These are phyloP conservation scores for Ptychodera flava DNA, from an alignment of 35 echinoderm and acorn worm genomes.

Conservation along the genomic window DNA sequence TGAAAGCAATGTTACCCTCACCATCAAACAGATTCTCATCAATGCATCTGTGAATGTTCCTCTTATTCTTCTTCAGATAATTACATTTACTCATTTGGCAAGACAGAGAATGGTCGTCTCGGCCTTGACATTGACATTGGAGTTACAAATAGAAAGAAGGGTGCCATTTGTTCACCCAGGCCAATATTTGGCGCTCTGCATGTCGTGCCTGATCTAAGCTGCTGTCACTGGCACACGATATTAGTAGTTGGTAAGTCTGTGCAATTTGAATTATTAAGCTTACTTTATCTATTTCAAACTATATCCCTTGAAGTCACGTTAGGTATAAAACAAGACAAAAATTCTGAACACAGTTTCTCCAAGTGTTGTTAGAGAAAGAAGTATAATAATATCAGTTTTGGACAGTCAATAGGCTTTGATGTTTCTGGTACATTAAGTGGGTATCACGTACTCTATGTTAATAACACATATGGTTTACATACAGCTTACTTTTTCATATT, in stretches of 20 bases:
- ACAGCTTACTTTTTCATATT: too few relatives aligned
- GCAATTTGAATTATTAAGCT: background rate
- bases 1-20: too few relatives aligned
- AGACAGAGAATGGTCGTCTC: constrained; percentile 64
- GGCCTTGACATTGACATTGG: constrained; percentile 48
- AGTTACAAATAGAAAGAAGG: constrained; percentile 33
- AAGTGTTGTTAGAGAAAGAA: background rate
- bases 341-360: too few relatives aligned
- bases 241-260: constrained; percentile 81
- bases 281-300: background rate
- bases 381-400: background rate
- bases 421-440: background rate
- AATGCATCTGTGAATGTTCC: too few relatives aligned
- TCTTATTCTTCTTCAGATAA: constrained; percentile 63
- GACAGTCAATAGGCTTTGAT: background rate
- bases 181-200: constrained; percentile 90
- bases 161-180: constrained; percentile 58
- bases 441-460: too few relatives aligned
- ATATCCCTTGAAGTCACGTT: background rate
- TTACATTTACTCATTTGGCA: constrained; percentile 89
- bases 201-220: constrained; percentile 78
- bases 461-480: too few relatives aligned
- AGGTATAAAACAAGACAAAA: background rate
- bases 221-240: constrained; percentile 78
- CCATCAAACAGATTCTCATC: too few relatives aligned